phyloP scores from a whole-genome alignment of 2,113 vertebrate genomes.

The Catharus minimus region DNA sequence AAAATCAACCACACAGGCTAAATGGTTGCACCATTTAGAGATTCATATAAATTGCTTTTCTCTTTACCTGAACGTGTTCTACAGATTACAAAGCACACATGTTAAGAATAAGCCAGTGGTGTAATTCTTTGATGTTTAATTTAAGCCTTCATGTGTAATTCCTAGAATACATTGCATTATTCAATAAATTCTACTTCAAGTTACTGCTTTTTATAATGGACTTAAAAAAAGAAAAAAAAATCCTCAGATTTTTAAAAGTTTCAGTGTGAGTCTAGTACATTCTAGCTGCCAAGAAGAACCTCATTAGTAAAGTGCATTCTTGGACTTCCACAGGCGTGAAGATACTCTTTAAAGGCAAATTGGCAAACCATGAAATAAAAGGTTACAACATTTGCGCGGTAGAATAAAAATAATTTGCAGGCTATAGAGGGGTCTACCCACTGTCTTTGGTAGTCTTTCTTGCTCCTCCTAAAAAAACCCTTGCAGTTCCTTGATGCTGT shows the following conservation, averaged over 20 bases:
- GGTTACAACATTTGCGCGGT: background rate
- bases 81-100: background rate
- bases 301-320: background rate
- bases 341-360: background rate
- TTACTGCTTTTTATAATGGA: background rate
- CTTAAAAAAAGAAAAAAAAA: background rate
- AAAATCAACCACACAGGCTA: background rate
- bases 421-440: background rate
- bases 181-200: background rate
- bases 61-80: background rate
- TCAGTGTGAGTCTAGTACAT: background rate
- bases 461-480: fast-evolving
- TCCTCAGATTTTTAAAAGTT: background rate
- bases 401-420: background rate
- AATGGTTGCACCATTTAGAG: background rate
- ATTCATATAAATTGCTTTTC: background rate
- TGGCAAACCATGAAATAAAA: background rate
- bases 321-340: background rate
- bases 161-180: background rate
- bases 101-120: background rate
- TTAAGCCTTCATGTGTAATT: background rate
- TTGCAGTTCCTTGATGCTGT: background rate
- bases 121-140: background rate
- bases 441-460: background rate
- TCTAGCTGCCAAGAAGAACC: background rate